Base-by-base conservation (phyloP, 2,113 vertebrate species). In the Ginglymostoma cirratum region DNA sequence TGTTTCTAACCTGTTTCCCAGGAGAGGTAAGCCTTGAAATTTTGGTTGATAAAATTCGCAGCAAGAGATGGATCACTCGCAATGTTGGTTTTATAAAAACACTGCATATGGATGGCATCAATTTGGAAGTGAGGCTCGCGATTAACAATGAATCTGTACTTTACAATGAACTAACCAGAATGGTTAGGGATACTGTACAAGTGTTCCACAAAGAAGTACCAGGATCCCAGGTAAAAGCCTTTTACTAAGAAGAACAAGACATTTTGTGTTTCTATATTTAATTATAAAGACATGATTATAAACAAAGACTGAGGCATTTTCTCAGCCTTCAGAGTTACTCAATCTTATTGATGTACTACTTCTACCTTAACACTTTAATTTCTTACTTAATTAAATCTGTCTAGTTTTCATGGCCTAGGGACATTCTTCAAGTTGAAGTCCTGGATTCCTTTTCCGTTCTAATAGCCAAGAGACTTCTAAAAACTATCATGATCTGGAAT, bases 31-130 rank as follows among this genome's bases (percentile, higher is more conserved):
- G 96, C 23, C 2, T 34, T 76, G 24, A 76, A 0, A 0, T 10
- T 10, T 76, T 76, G 72, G 1, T 1, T 0, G 2, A 34, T 12
- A 0, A 12, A 12, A 2, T 2, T 76, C 5, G 0, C 12, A 76
- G 30, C 10, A 34, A 1, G 23, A 12, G 8, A 34, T 76, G 72
- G 72, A 12, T 34, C 27, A 34, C 0, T 76, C 7, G 0, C 1
- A 34, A 5, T 30, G 2, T 1, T 27, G 7, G 0, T 96, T 0
- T 12, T 97, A 98, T 98, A 65, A 99, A 99, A 97, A 97, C 69
- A 0, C 98, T 99, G 96, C 98, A 98, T 96, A 98, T 99, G 99
- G 99, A 99, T 96, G 99, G 99, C 89, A 99, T 99, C 97, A 99
- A 99, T 97, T 96, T 99, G 93, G 99, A 99, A 99, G 98, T 99